A percentile compares a stretch with the other conserved stretches of the same genome.
These are phyloP conservation scores for Corythaixoides concolor DNA, from an alignment of 2,113 vertebrate species.

Conservation along the genomic window DNA sequence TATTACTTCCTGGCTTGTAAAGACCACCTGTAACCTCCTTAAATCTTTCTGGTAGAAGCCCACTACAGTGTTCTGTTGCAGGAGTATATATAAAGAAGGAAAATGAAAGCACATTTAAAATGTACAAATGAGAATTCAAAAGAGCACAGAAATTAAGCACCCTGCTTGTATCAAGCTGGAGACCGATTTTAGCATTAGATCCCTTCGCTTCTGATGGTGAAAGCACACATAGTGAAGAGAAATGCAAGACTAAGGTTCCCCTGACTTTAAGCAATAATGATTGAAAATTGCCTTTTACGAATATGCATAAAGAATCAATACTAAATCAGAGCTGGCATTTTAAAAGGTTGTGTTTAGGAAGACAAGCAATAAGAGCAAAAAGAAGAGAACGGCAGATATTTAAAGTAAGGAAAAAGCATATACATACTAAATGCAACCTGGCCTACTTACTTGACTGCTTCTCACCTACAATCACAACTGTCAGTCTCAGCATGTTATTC, in stretches of 20 bases:
- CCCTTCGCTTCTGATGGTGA: not conserved
- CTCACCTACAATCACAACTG: not conserved
- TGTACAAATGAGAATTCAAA: not conserved
- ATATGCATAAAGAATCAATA: not conserved
- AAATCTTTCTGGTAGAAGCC: not conserved
- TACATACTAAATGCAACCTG: not conserved
- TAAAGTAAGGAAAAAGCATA: not conserved
- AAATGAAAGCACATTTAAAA: not conserved
- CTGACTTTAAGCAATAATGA: not conserved
- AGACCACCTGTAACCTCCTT: not conserved
- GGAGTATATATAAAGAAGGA: not conserved
- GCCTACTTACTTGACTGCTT: not conserved
- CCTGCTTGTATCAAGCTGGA: not conserved
- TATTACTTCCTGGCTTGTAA: not conserved
- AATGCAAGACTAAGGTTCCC: not conserved
- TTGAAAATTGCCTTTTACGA: not conserved
- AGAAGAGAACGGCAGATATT: not conserved
- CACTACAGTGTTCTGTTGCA: not conserved
- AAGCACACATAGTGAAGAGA: not conserved
- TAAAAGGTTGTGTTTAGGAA: not conserved
- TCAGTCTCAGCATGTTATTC: not conserved
- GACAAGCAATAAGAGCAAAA: not conserved
- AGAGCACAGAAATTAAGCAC: not conserved
- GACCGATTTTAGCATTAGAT: not conserved
- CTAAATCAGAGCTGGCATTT: not conserved